Conservation (phyloP, 2,797 vertebrate species). For the Sebastes diploproa region DNA sequence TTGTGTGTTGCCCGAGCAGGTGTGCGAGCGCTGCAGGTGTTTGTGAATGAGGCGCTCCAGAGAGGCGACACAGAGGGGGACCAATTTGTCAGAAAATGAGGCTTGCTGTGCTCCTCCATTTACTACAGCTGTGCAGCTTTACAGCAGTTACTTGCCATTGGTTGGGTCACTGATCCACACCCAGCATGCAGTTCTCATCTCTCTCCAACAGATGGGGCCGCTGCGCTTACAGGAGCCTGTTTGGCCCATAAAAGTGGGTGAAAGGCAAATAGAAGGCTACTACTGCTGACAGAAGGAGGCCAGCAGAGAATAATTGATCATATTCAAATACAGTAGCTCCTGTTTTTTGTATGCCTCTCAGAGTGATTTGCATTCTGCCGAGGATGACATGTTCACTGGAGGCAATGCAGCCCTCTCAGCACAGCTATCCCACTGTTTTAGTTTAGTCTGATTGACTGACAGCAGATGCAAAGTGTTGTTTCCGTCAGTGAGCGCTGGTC, state of each 20-base stretch:
- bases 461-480: neutral
- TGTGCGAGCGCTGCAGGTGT: slow-evolving; percentile 47
- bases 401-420: neutral
- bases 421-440: neutral
- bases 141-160: neutral
- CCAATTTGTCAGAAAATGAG: slow-evolving; percentile 41
- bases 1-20: neutral
- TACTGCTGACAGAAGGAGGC: slow-evolving; percentile 64
- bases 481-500: neutral
- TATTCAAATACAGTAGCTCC: slow-evolving; percentile 18
- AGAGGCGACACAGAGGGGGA: slow-evolving; percentile 17
- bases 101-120: slow-evolving; percentile 24
- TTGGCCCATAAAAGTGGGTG: slow-evolving; percentile 38
- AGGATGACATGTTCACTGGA: slow-evolving; percentile 9
- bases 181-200: neutral
- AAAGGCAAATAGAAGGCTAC: slow-evolving; percentile 59
- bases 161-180: neutral
- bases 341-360: neutral
- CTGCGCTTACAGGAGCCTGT: neutral
- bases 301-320: slow-evolving; percentile 53
- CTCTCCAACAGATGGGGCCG: slow-evolving; percentile 53
- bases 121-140: slow-evolving; percentile 20
- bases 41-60: slow-evolving; percentile 25
- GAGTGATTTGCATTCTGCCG: slow-evolving; percentile 12
- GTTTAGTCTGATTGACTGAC: slow-evolving; percentile 3